Evolutionary conservation across 2,797 vertebrate genomes (phyloP).

Genomic region (Pagetopsis macropterus): DNA sequence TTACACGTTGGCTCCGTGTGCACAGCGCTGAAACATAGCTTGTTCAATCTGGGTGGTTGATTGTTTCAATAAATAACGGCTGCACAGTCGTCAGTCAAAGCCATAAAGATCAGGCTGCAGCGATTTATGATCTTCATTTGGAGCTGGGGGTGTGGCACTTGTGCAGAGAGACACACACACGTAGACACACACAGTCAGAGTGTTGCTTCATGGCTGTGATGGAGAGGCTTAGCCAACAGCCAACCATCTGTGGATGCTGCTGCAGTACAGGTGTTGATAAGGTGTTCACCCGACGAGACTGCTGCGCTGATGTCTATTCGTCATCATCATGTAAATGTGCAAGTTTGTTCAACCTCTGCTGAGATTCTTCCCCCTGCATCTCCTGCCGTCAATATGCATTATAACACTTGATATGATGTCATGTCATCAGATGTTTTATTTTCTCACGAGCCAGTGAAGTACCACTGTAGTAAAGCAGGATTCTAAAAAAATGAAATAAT

Average conservation of each 20-base stretch:
- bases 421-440: not conserved
- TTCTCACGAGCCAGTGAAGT: not conserved
- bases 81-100: constrained; percentile 77
- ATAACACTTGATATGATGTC: not conserved
- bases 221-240: constrained; percentile 57
- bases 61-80: constrained; percentile 83
- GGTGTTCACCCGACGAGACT: constrained; percentile 61
- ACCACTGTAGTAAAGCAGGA: too few relatives aligned
- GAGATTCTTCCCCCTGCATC: constrained; percentile 14
- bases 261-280: constrained; percentile 76
- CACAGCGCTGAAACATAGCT: constrained; percentile 65
- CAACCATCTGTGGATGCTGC: constrained; percentile 69
- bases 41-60: constrained; percentile 77
- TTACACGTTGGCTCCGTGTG: constrained; percentile 30
- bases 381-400: not conserved
- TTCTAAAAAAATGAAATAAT: too few relatives aligned
- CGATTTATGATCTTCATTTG: constrained; percentile 81
- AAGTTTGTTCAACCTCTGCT: constrained; percentile 40
- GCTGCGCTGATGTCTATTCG: constrained; percentile 49
- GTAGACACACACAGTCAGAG: constrained; percentile 52
- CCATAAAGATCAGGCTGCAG: constrained; percentile 77
- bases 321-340: constrained; percentile 59
- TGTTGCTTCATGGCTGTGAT: constrained; percentile 70
- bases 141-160: constrained; percentile 50
- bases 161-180: not conserved